A percentile compares a stretch with the other conserved stretches of the same genome.
phyloP scores from a whole-genome alignment of 2,888 invertebrate species.

The Drosophila infuscata region DNA sequence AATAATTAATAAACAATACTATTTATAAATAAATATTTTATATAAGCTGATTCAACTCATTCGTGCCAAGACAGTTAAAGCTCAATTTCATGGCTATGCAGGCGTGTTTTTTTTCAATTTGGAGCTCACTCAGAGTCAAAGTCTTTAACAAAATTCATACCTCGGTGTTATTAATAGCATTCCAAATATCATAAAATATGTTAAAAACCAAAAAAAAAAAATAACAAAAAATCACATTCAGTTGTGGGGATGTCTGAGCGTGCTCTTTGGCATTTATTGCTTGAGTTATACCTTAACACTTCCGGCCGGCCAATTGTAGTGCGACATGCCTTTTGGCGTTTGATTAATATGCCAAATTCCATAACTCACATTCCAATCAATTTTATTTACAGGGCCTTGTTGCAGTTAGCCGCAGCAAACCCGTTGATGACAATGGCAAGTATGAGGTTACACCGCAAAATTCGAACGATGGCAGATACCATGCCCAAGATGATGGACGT shows the following conservation, averaged over 20 bases:
- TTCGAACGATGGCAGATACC: conserved; percentile 78
- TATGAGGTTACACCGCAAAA: conserved; percentile 76
- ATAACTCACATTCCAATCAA: not conserved
- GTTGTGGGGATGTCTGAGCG: conserved; percentile 25
- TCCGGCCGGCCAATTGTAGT: conserved; percentile 47
- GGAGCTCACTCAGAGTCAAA: conserved; percentile 26
- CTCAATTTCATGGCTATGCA: conserved; percentile 51
- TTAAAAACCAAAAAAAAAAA: conserved; percentile 8
- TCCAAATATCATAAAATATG: conserved; percentile 44
- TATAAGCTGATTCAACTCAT: conserved; percentile 11
- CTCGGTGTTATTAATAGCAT: conserved; percentile 48
- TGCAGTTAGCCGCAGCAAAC: conserved; percentile 74
- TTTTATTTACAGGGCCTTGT: conserved; percentile 66
- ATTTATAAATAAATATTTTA: not conserved
- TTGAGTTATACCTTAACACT: conserved; percentile 32
- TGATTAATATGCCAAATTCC: conserved; percentile 31
- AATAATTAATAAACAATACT: not conserved
- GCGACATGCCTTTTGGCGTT: conserved; percentile 14
- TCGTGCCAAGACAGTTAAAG: conserved; percentile 37
- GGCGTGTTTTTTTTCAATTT: conserved; percentile 15
- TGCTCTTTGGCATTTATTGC: conserved; percentile 46
- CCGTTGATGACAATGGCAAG: conserved; percentile 81
- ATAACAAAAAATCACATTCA: conserved; percentile 11
- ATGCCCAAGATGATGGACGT: conserved; percentile 73
- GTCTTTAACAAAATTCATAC: conserved; percentile 29